These are phyloP conservation scores for Manduca sexta DNA, from an alignment of 1,140 invertebrate genomes.

Conservation along the genomic window DNA sequence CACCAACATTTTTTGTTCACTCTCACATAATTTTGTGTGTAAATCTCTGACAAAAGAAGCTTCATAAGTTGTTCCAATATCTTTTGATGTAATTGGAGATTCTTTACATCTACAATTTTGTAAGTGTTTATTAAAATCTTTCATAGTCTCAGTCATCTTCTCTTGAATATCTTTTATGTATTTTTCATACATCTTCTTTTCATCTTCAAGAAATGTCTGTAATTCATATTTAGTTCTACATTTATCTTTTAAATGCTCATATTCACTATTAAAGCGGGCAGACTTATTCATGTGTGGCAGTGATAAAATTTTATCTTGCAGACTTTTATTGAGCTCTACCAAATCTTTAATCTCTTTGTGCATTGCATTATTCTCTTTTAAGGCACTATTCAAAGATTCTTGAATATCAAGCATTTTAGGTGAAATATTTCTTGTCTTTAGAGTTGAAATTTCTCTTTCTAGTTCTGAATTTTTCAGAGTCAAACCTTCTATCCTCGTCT, in stretches of 20 bases:
- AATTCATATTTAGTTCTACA: conserved; percentile 57
- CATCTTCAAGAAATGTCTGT: conserved; percentile 53
- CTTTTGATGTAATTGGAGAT: conserved; percentile 13
- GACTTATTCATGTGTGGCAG: conserved; percentile 39
- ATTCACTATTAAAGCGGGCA: conserved; percentile 18
- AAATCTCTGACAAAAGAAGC: conserved; percentile 49
- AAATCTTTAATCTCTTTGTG: conserved; percentile 56
- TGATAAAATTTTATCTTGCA: conserved; percentile 58
- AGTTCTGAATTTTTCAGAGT: conserved; percentile 45
- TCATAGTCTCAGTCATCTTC: conserved; percentile 55
- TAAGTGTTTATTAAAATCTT: conserved; percentile 46
- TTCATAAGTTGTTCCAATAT: conserved; percentile 20
- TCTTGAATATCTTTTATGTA: conserved; percentile 57
- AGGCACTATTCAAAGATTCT: conserved; percentile 30
- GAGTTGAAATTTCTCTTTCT: conserved; percentile 37
- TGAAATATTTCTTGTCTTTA: conserved; percentile 22
- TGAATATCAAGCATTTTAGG: conserved; percentile 31
- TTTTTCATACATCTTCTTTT: conserved; percentile 65
- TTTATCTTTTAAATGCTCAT: conserved; percentile 24
- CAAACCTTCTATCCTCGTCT: conserved; percentile 46
- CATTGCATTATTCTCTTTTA: conserved; percentile 51
- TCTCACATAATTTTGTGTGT: conserved; percentile 58
- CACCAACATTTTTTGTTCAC: conserved; percentile 63
- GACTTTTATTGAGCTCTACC: conserved; percentile 51
- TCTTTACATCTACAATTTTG: conserved; percentile 27